These are phyloP conservation scores for Sphaerophoria taeniata DNA, from an alignment of 2,888 invertebrate genomes.

Conservation along the genomic window DNA sequence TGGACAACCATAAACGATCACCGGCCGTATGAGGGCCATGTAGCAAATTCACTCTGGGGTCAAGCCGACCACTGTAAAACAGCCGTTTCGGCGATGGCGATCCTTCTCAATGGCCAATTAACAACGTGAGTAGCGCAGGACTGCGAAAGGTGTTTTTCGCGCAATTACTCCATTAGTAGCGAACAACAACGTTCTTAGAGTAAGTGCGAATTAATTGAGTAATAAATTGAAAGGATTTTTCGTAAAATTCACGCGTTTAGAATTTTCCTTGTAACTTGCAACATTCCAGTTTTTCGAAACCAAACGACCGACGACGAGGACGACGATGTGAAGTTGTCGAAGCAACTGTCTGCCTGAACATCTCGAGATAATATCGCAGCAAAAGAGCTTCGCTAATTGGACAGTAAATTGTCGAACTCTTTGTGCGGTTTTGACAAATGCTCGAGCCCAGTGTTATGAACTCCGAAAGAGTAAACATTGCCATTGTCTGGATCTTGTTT, in stretches of 20 bases:
- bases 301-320: background rate
- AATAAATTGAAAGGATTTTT: constrained; percentile 67
- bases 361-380: constrained; percentile 48
- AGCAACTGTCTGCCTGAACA: background rate
- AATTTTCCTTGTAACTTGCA: constrained; percentile 38
- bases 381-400: constrained; percentile 67
- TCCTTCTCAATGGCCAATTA: constrained; percentile 66
- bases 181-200: constrained; percentile 60
- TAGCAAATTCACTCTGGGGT: no score
- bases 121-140: constrained; percentile 25
- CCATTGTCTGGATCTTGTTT: constrained; percentile 37
- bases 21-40: no score
- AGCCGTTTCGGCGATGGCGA: no score
- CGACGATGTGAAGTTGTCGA: background rate
- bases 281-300: constrained; percentile 34
- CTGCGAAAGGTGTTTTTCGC: constrained; percentile 56
- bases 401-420: constrained; percentile 70
- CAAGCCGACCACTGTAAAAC: no score
- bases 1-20: no score
- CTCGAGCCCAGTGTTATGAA: constrained; percentile 54
- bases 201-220: constrained; percentile 74
- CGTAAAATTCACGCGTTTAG: constrained; percentile 45
- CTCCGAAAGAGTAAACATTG: constrained; percentile 17
- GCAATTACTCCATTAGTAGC: constrained; percentile 71
- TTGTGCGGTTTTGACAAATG: constrained; percentile 72